phyloP scores from a whole-genome alignment of 2,797 vertebrate genomes.

The Gymnoscopelus braueri region DNA sequence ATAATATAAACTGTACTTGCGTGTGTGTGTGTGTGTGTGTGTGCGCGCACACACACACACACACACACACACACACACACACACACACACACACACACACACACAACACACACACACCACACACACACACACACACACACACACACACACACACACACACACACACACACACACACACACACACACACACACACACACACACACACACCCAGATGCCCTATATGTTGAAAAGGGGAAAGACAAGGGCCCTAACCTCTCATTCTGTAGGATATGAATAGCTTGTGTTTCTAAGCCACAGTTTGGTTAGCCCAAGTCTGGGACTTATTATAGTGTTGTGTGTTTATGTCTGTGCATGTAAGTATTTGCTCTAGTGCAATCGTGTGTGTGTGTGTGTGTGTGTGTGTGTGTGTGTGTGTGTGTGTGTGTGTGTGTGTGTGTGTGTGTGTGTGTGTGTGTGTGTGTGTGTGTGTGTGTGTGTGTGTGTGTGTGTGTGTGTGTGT shows the following conservation, averaged over 20 bases:
- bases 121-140: slow-evolving; percentile 16
- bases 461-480: neutral
- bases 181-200: slow-evolving; percentile 11
- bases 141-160: slow-evolving; percentile 18
- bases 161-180: slow-evolving; percentile 6
- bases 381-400: slow-evolving; percentile 45
- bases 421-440: slow-evolving; percentile 21
- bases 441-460: slow-evolving; percentile 11
- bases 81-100: slow-evolving; percentile 12
- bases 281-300: slow-evolving; percentile 78
- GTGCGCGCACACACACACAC: slow-evolving; percentile 16
- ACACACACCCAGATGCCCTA: slow-evolving; percentile 49
- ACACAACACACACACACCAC: slow-evolving; percentile 10
- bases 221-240: slow-evolving; percentile 62
- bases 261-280: slow-evolving; percentile 85
- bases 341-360: slow-evolving; percentile 73
- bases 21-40: neutral
- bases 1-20: neutral
- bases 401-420: slow-evolving; percentile 11
- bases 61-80: slow-evolving; percentile 15
- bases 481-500: slow-evolving; percentile 26
- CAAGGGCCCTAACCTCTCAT: slow-evolving; percentile 79
- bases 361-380: slow-evolving; percentile 69
- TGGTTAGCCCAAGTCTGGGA: slow-evolving; percentile 82
- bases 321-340: slow-evolving; percentile 83